Base-by-base conservation (phyloP, 2,113 vertebrate species). In the Thalassarche chlororhynchos region DNA sequence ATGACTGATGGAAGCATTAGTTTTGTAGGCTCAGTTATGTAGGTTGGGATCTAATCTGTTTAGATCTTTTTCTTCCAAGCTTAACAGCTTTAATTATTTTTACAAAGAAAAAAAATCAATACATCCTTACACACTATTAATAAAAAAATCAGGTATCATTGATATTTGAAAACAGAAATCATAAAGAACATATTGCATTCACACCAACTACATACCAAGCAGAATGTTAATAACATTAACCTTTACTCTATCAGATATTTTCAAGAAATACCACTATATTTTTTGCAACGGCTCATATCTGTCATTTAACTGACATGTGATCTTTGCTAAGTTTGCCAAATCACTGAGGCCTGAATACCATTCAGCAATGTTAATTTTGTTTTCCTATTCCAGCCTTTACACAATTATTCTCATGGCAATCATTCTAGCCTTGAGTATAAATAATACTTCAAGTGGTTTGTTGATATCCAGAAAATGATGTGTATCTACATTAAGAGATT, bases 321-420 rank as follows among this genome's bases (percentile, higher is more conserved):
- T 96, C 93, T 97, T 97, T 97, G 95, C 94, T 90, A 96, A 96
- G 95, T 91, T 94, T 97, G 95, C 80, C 94, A 96, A 92, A 97
- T 97, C 96, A 94, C 96, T 97, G 94, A 97, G 93, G 96, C 93
- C 96, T 97, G 95, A 97, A 97, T 97, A 95, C 87, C 93, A 97
- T 96, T 97, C 96, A 97, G 87, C 85, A 93, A 91, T 93, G 96
- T 95, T 97, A 97, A 97, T 96, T 97, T 95, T 97, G 96, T 96
- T 97, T 98, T 97, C 90, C 94, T 92, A 86, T 97, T 95, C 44
- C 77, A 92, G 91, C 84, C 92, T 96, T 93, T 96, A 92, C 86
- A 95, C 93, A 94, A 96, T 96, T 97, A 96, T 97, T 96, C 90
- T 96, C 91, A 91, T 94, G 93, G 90, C 94, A 97, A 96, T 94